phyloP scores from a whole-genome alignment of 2,797 vertebrate species.

The Amniataba percoides region DNA sequence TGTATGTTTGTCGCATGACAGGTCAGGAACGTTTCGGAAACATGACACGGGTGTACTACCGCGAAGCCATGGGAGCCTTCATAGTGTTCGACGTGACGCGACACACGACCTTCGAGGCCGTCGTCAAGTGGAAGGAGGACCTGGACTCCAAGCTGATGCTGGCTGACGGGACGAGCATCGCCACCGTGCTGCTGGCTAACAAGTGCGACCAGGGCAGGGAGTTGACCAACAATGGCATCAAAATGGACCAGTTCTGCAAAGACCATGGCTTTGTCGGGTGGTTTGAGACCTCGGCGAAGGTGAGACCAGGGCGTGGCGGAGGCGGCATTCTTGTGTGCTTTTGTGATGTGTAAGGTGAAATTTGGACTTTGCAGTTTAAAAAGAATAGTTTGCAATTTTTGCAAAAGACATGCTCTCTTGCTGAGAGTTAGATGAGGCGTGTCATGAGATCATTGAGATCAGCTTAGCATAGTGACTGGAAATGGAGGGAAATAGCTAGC shows the following conservation, averaged over 20 bases:
- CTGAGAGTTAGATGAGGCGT: not conserved
- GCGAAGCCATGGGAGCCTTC: constrained; percentile 97
- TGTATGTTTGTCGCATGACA: constrained; percentile 66
- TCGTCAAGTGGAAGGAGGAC: constrained; percentile 98
- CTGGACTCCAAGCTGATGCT: constrained; percentile 96
- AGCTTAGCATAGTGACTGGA: not conserved
- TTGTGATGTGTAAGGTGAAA: not conserved
- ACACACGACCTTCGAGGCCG: constrained; percentile 95
- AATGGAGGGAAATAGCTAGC: not conserved
- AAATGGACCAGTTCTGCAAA: constrained; percentile 98
- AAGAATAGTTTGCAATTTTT: not conserved
- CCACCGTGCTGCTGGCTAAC: constrained; percentile 95
- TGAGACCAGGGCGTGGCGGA: constrained; percentile 64
- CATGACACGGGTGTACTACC: constrained; percentile 99
- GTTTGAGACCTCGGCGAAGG: constrained; percentile 99
- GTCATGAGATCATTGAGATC: no score
- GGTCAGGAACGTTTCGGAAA: constrained; percentile 99
- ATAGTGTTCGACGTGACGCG: constrained; percentile 97
- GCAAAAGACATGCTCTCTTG: not conserved
- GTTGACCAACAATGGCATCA: constrained; percentile 90
- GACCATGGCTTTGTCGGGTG: constrained; percentile 96
- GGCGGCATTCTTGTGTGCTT: no score
- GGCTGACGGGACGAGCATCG: constrained; percentile 92
- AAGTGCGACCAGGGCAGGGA: constrained; percentile 96
- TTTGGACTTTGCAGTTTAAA: not conserved